Percentiles rank a stretch among this genome's conserved stretches.
These are phyloP conservation scores for Discoglossus pictus DNA, from an alignment of 2,797 vertebrate species.

Conservation along the genomic window DNA sequence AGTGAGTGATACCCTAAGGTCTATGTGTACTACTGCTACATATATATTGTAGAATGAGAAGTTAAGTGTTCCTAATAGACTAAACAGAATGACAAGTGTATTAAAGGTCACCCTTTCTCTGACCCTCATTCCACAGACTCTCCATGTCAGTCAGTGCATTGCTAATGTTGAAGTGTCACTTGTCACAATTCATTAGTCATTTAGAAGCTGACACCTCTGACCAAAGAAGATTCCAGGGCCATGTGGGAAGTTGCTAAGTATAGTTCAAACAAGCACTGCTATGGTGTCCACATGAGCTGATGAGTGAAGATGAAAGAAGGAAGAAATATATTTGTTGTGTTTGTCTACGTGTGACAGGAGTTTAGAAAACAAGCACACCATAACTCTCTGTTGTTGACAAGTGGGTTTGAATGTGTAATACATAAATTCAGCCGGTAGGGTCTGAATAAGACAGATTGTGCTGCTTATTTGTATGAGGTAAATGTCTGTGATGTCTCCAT, in stretches of 20 bases:
- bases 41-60: no score
- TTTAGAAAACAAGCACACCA: background rate
- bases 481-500: no score
- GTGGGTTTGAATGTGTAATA: no score
- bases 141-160: background rate
- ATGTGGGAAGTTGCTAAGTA: slow-evolving; percentile 25
- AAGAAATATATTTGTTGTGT: background rate
- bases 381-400: no score
- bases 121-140: background rate
- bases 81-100: background rate
- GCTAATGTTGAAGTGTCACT: background rate
- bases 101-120: background rate
- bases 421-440: no score
- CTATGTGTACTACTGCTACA: no score
- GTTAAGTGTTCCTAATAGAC: no score
- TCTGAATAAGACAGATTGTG: no score
- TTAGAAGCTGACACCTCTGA: background rate
- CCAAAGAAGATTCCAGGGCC: slow-evolving; percentile 13
- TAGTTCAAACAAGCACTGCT: slow-evolving; percentile 12
- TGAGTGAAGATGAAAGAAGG: background rate
- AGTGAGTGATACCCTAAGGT: no score
- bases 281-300: background rate
- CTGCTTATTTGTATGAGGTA: no score
- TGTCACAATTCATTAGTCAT: slow-evolving; percentile 14
- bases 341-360: background rate